Evolutionary conservation across 2,797 vertebrate genomes (phyloP).

Genomic region (Petrocephalus schoutedeni): DNA sequence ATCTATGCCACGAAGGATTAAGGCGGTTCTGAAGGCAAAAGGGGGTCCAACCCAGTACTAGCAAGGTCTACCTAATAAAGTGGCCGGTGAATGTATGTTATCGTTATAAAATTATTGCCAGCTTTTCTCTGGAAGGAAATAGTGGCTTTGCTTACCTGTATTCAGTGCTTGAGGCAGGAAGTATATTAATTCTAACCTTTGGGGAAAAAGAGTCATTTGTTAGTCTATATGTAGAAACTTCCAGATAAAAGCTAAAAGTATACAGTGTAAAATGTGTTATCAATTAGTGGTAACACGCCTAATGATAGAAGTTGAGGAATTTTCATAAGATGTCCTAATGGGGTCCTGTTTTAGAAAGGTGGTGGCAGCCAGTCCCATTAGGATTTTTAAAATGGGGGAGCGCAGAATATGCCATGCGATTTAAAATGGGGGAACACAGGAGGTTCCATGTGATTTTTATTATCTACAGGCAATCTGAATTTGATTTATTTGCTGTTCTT

Average conservation of each 20-base stretch:
- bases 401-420: neutral
- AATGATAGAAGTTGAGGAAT: neutral
- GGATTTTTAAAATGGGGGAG: neutral
- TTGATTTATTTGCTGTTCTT: neutral
- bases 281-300: neutral
- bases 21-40: too few species aligned
- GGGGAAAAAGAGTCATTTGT: neutral
- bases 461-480: neutral
- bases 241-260: neutral
- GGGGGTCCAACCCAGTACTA: too few species aligned
- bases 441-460: neutral
- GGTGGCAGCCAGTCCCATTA: neutral
- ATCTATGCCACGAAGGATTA: too few species aligned
- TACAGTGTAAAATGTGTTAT: neutral
- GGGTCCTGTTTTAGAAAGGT: neutral
- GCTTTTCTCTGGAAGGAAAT: neutral
- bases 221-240: neutral
- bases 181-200: neutral
- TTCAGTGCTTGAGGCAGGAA: neutral
- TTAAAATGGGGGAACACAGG: neutral
- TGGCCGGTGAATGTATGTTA: too few species aligned
- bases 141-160: neutral
- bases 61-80: too few species aligned
- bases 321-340: slow-evolving; percentile 2
- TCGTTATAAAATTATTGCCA: neutral